phyloP scores from a whole-genome alignment of 2,113 vertebrate species.

The Halcyon malimbica region DNA sequence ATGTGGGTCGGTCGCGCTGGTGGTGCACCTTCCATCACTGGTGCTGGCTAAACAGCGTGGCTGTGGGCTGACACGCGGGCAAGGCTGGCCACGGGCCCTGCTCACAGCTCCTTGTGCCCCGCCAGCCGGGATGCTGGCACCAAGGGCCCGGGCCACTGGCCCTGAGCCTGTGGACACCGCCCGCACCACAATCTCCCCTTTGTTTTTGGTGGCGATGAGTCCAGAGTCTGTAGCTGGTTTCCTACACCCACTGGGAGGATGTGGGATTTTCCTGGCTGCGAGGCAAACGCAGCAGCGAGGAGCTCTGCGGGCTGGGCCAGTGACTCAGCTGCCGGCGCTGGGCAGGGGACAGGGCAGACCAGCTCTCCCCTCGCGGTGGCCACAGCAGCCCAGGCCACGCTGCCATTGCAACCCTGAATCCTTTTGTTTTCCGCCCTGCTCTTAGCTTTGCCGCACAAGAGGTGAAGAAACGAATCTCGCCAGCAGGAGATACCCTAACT shows the following conservation, averaged over 20 bases:
- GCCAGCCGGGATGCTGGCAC: background rate
- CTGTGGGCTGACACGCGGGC: background rate
- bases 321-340: constrained; percentile 4
- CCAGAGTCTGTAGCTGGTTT: constrained; percentile 17
- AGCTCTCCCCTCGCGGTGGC: fast-evolving
- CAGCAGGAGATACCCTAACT: constrained; percentile 14
- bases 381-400: fast-evolving
- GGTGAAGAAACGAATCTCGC: background rate
- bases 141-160: background rate
- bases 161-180: background rate
- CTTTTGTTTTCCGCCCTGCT: background rate
- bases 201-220: background rate
- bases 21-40: background rate
- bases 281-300: background rate
- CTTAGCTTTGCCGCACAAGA: background rate
- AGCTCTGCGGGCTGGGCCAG: background rate
- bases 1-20: fast-evolving
- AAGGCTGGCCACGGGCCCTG: fast-evolving
- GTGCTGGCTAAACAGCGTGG: fast-evolving
- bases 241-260: constrained; percentile 43
- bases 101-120: background rate
- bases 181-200: background rate
- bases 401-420: background rate
- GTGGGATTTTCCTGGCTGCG: constrained; percentile 55
- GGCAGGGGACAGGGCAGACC: background rate